Percentiles rank a stretch among this genome's conserved stretches.
Evolutionary conservation across 2,113 vertebrate species (phyloP).

Genomic region (Genyomyrus donnyi): DNA sequence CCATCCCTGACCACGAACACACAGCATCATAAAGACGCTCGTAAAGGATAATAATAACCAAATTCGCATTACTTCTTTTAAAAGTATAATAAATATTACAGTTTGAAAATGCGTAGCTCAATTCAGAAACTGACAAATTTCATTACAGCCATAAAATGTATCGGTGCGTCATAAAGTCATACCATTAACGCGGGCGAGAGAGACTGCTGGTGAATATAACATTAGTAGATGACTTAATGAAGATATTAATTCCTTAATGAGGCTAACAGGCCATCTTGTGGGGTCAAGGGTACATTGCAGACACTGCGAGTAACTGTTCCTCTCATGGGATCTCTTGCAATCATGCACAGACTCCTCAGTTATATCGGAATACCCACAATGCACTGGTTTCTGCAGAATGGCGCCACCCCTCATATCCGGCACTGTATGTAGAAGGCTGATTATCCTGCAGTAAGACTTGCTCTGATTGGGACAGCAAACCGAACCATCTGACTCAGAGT

Average conservation of each 20-base stretch:
- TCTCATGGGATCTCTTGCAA: slow-evolving; percentile 50
- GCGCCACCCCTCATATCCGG: slow-evolving; percentile 20
- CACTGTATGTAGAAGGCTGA: neutral
- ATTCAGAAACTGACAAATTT: slow-evolving; percentile 6
- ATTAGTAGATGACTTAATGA: slow-evolving; percentile 52
- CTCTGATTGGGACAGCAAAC: neutral
- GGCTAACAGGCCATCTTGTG: slow-evolving; percentile 45
- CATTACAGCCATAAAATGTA: slow-evolving; percentile 6
- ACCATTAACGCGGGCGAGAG: slow-evolving; percentile 1
- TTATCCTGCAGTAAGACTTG: neutral
- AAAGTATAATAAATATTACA: slow-evolving; percentile 12
- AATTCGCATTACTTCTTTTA: neutral
- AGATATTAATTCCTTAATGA: slow-evolving; percentile 53
- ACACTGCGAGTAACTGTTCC: slow-evolving; percentile 47
- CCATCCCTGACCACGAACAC: neutral
- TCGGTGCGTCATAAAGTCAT: slow-evolving; percentile 4
- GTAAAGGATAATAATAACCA: neutral
- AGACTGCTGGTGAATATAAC: neutral
- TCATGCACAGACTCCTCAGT: slow-evolving; percentile 52
- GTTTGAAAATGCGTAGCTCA: neutral
- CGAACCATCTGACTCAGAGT: neutral
- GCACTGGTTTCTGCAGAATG: slow-evolving; percentile 19
- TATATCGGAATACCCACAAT: slow-evolving; percentile 52
- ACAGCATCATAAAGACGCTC: neutral
- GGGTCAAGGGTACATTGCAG: slow-evolving; percentile 47